phyloP scores from a whole-genome alignment of 2,113 vertebrate species.

The Eurystomus gularis region DNA sequence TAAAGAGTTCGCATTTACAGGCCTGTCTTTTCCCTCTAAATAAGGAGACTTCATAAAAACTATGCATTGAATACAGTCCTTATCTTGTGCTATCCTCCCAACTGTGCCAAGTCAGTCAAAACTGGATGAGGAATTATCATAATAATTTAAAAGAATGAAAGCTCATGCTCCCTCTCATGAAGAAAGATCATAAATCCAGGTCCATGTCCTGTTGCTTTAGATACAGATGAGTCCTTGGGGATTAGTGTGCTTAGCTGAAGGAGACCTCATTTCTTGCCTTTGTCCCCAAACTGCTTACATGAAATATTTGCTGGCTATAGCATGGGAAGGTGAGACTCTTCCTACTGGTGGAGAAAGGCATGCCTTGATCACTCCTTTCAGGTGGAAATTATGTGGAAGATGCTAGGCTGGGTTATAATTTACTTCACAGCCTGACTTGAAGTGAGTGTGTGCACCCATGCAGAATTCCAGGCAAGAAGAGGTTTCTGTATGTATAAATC shows the following conservation, averaged over 20 bases:
- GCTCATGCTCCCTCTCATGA: neutral
- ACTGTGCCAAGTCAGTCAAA: neutral
- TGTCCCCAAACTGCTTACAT: rapidly evolving
- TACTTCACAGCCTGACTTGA: neutral
- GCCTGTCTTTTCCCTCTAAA: neutral
- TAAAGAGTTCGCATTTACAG: neutral
- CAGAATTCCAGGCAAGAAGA: neutral
- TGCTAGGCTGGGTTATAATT: neutral
- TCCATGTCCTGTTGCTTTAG: neutral
- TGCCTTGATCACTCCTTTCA: neutral
- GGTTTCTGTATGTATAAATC: neutral
- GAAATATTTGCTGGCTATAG: neutral
- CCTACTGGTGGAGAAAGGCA: neutral
- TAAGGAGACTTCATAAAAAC: neutral
- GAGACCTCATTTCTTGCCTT: neutral
- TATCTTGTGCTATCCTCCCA: neutral
- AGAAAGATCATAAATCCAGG: neutral
- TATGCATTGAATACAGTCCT: neutral
- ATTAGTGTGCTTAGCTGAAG: neutral
- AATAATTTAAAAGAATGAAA: neutral
- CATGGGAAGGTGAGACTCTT: neutral
- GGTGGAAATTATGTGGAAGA: neutral
- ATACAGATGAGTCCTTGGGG: neutral
- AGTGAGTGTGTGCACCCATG: neutral
- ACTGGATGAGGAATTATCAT: neutral